Evolutionary conservation across 2,113 vertebrate genomes (phyloP).

Genomic region (Dissostichus mawsoni): DNA sequence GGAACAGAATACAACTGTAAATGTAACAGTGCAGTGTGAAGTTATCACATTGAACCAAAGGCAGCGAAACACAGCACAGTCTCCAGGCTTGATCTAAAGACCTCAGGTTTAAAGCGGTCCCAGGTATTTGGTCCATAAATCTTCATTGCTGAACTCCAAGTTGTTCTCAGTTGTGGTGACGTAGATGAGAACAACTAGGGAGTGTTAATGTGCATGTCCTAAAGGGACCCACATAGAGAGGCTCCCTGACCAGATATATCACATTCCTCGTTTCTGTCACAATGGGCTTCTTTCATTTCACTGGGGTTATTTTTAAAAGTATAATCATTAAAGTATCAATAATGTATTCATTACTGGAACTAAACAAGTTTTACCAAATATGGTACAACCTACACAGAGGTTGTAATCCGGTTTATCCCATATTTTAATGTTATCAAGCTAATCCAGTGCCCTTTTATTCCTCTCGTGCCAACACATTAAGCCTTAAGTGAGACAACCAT

Average conservation of each 20-base stretch:
- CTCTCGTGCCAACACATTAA: not conserved
- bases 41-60: not conserved
- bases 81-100: not conserved
- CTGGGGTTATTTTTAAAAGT: not conserved
- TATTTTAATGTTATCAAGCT: not conserved
- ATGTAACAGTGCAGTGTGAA: no score
- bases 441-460: not conserved
- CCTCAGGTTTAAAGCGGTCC: not conserved
- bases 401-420: no score
- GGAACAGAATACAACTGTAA: no score
- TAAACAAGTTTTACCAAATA: not conserved
- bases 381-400: not conserved
- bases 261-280: not conserved
- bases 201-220: not conserved
- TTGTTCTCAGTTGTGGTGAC: not conserved
- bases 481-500: not conserved
- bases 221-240: not conserved
- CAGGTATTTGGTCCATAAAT: not conserved
- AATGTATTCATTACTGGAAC: not conserved
- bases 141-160: not conserved
- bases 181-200: not conserved
- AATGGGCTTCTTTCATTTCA: not conserved
- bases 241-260: constrained; percentile 4
- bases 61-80: not conserved
- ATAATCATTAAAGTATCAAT: not conserved